Evolutionary conservation across 2,797 vertebrate species (phyloP).

Genomic region (Mastacembelus armatus): DNA sequence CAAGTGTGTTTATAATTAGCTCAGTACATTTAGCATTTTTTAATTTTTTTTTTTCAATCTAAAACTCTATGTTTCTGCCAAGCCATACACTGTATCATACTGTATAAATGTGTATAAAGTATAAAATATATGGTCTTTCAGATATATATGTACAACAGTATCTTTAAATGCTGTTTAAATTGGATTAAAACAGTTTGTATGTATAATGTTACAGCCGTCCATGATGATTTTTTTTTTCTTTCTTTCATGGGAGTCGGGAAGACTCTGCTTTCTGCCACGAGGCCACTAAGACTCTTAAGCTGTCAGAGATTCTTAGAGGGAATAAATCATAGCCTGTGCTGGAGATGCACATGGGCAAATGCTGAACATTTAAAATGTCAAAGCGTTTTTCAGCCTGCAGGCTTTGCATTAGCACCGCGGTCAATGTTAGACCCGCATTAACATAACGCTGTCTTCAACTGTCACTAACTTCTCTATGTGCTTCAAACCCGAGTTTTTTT

Average conservation of each 20-base stretch:
- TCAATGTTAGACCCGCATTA: slow-evolving; percentile 63
- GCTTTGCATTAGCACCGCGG: slow-evolving; percentile 58
- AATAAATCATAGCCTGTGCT: slow-evolving; percentile 76
- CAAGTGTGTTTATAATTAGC: slow-evolving; percentile 48
- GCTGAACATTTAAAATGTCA: slow-evolving; percentile 72
- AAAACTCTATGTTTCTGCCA: slow-evolving; percentile 57
- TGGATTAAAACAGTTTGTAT: slow-evolving; percentile 65
- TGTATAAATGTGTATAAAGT: slow-evolving; percentile 76
- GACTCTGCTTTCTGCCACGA: slow-evolving; percentile 65
- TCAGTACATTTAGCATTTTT: slow-evolving; percentile 43
- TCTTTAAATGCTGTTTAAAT: slow-evolving; percentile 73
- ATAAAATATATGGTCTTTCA: slow-evolving; percentile 63
- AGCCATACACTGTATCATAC: slow-evolving; percentile 74
- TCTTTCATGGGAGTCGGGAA: slow-evolving; percentile 45
- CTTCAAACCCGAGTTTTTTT: slow-evolving; percentile 29
- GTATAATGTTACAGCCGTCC: slow-evolving; percentile 49
- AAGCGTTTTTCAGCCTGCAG: slow-evolving; percentile 67
- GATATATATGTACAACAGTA: slow-evolving; percentile 66
- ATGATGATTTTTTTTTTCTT: slow-evolving; percentile 39
- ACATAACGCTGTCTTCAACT: slow-evolving; percentile 53
- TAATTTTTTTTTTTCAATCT: slow-evolving; percentile 38
- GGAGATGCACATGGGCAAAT: slow-evolving; percentile 66
- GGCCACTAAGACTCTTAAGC: slow-evolving; percentile 74
- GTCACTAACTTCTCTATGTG: slow-evolving; percentile 34
- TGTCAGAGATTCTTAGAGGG: slow-evolving; percentile 73